Conservation (phyloP, 2,888 invertebrate genomes). For the Timema podura region DNA sequence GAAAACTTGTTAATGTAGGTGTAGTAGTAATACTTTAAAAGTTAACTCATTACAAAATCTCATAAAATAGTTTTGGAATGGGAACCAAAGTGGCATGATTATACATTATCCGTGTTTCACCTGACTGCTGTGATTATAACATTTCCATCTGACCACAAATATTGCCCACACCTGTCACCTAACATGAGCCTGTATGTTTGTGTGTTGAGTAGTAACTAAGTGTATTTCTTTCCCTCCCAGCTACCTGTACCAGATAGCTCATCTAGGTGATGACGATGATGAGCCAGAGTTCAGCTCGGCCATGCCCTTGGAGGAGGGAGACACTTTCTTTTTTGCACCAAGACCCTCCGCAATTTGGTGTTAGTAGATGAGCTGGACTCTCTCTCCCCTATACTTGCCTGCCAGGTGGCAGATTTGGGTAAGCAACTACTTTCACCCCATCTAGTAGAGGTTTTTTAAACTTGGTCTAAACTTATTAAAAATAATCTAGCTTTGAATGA, state of each 20-base stretch:
- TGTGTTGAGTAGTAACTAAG: too few relatives aligned
- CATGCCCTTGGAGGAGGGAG: constrained; percentile 97
- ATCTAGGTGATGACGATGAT: constrained; percentile 97
- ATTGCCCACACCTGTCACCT: too few relatives aligned
- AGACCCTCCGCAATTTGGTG: constrained; percentile 90
- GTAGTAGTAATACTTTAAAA: too few relatives aligned
- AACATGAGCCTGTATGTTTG: too few relatives aligned
- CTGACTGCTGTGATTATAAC: too few relatives aligned
- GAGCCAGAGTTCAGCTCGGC: constrained; percentile 98
- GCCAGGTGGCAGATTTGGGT: constrained; percentile 79
- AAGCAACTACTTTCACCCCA: constrained; percentile 25
- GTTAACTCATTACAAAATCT: too few relatives aligned
- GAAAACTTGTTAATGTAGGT: too few relatives aligned
- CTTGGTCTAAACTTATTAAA: background rate
- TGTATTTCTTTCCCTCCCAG: constrained; percentile 47
- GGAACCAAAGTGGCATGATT: too few relatives aligned
- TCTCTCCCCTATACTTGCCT: constrained; percentile 82
- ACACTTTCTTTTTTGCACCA: constrained; percentile 98
- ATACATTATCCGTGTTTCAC: too few relatives aligned
- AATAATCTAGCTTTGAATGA: background rate
- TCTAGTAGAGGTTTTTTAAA: background rate
- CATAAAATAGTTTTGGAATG: too few relatives aligned
- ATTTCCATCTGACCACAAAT: too few relatives aligned
- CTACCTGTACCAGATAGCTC: constrained; percentile 98
- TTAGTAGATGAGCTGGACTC: constrained; percentile 97